Evolutionary conservation across 2,113 vertebrate genomes (phyloP).

Genomic region (Albula glossodonta): DNA sequence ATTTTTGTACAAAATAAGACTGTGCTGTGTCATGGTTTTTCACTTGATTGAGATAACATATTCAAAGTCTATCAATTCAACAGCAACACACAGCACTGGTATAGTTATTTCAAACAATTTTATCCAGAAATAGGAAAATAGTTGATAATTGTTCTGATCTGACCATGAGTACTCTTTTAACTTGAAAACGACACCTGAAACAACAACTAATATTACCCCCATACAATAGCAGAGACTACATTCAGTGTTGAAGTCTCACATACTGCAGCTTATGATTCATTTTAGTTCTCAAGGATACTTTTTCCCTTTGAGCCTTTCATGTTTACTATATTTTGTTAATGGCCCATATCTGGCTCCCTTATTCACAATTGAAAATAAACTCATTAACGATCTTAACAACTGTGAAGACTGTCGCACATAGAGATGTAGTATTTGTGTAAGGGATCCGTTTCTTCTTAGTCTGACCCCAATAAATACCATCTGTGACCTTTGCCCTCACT

Average conservation of each 20-base stretch:
- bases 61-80: background rate
- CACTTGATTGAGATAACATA: background rate
- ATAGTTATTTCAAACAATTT: background rate
- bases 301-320: conserved; percentile 27
- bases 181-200: conserved; percentile 47
- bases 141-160: conserved; percentile 24
- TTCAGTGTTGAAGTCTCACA: conserved; percentile 26
- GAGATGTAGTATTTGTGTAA: conserved; percentile 39
- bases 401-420: conserved; percentile 16
- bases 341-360: conserved; percentile 47
- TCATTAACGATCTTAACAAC: conserved; percentile 33
- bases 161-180: conserved; percentile 20
- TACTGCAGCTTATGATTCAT: conserved; percentile 33
- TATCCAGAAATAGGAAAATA: background rate
- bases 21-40: background rate
- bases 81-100: background rate
- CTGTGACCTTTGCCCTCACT: conserved; percentile 38
- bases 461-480: conserved; percentile 40
- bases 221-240: conserved; percentile 31
- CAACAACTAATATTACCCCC: conserved; percentile 23
- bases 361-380: conserved; percentile 40
- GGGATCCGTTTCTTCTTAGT: background rate
- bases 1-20: conserved; percentile 14
- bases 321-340: background rate
- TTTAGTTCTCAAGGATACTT: conserved; percentile 34